A percentile compares a stretch with the other conserved stretches of the same genome.
phyloP scores from a whole-genome alignment of 53 echinoderm and acorn worm species.

The Actinopyga echinites region DNA sequence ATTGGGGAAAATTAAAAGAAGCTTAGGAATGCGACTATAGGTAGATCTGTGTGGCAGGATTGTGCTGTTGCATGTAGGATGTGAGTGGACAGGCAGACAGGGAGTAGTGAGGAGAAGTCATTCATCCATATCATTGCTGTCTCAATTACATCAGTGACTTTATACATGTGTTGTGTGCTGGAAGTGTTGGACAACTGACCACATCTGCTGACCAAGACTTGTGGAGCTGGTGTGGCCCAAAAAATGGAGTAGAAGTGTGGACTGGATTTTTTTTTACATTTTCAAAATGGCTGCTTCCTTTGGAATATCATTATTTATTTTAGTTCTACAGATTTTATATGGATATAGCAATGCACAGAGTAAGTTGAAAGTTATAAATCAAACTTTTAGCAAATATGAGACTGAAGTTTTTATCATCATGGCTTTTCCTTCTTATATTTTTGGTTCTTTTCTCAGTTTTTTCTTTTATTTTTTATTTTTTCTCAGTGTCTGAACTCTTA shows the following conservation, averaged over 20 bases:
- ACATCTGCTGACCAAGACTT: neutral
- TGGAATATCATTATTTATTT: neutral
- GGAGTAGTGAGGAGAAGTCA: neutral
- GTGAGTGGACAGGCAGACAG: neutral
- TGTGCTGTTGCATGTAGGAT: neutral
- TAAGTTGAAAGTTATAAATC: neutral
- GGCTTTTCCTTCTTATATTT: neutral
- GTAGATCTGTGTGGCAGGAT: neutral
- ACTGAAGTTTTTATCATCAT: neutral
- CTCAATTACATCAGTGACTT: neutral
- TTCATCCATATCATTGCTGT: neutral
- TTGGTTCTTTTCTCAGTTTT: no score
- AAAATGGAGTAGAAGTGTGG: neutral
- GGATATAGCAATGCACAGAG: neutral
- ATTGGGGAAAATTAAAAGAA: neutral
- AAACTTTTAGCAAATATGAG: neutral
- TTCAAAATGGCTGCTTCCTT: neutral
- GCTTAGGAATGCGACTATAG: slow-evolving; percentile 12
- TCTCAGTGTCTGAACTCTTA: no score
- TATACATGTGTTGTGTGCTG: neutral
- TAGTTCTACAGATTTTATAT: neutral
- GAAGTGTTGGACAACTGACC: no score
- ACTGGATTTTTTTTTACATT: neutral
- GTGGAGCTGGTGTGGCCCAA: neutral
- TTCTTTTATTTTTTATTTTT: no score